Base-by-base conservation (phyloP, 2,888 invertebrate species). In the Pterostichus niger region DNA sequence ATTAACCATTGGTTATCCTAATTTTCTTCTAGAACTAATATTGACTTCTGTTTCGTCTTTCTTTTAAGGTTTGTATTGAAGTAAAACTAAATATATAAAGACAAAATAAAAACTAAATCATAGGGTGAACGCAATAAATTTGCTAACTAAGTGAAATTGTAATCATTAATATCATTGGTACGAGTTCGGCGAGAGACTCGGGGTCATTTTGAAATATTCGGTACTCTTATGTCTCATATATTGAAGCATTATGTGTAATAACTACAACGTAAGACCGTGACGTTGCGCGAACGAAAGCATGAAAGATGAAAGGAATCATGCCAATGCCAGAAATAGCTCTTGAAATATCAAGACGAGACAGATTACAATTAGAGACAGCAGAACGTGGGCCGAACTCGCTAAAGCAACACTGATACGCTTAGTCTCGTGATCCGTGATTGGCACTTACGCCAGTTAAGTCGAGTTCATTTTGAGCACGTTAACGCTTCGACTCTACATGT, bases 341-440 rank as follows among this genome's bases (percentile, higher is more conserved):
- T 71, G 35, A 71, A 71, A 71, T 71, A 71, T 71, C 71, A 71
- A 71, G 44, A 71, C 44, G 13, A 71, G 71, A 71, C 44, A 2
- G 2, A 71, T 71, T 71, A 71, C 71, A 44, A 71, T 40, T 71
- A 64, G 56, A 56, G 56, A 56, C 5, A 5, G 49, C 13, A n/a
- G 13, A 49, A 56, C 56, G 56, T 56, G 56, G 56, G 56, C 9
- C 6, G 56, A 5, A 9, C 6, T 17, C 17, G 40, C 13, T 56
- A 56, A 56, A 17, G 4, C 56, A 56, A 17, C 13, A 2, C 13
- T 3, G 9, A 17, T 13, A 56, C 49, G 49, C 2, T 40, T 7
- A 40, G 10, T n/a, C 11, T n/a, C 10, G n/a, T 52, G 52, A 9
- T 52, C n/a, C 52, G 52, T 52, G 52, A 52, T 52, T 52, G 52